Percentiles rank a stretch among this genome's conserved stretches.
Evolutionary conservation across 2,797 vertebrate species (phyloP).

Genomic region (Pseudochirops cupreus): DNA sequence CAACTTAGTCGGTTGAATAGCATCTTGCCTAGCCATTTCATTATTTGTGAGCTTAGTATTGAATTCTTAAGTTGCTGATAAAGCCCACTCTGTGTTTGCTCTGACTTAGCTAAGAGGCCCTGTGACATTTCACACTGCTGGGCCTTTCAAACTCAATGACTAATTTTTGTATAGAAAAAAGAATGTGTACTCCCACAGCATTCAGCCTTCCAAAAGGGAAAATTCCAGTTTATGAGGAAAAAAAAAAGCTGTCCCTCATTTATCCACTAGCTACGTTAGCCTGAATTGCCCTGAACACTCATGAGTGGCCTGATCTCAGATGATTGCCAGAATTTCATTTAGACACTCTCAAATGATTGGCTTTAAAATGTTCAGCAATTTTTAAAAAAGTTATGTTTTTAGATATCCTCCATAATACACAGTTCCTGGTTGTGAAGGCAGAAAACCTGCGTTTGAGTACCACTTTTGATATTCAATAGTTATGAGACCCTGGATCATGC

Average conservation of each 20-base stretch:
- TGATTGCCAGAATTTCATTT: slow-evolving; percentile 73
- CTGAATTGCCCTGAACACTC: slow-evolving; percentile 68
- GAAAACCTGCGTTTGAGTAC: background rate
- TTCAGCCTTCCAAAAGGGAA: slow-evolving; percentile 66
- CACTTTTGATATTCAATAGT: background rate
- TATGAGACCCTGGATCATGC: background rate
- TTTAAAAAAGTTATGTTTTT: slow-evolving; percentile 75
- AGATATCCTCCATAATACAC: slow-evolving; percentile 75
- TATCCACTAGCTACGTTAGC: slow-evolving; percentile 62
- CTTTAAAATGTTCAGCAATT: slow-evolving; percentile 79
- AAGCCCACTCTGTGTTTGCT: slow-evolving; percentile 69
- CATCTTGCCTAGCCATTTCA: slow-evolving; percentile 14
- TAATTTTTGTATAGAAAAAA: slow-evolving; percentile 67
- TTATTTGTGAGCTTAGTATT: slow-evolving; percentile 61
- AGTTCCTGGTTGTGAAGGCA: slow-evolving; percentile 66
- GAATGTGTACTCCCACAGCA: slow-evolving; percentile 57
- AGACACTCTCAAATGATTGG: slow-evolving; percentile 65
- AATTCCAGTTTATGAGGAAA: slow-evolving; percentile 72
- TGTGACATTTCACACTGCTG: slow-evolving; percentile 53
- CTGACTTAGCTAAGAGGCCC: slow-evolving; percentile 55
- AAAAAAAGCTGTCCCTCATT: slow-evolving; percentile 65
- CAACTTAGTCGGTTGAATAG: background rate
- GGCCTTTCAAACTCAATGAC: slow-evolving; percentile 69
- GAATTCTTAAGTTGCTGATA: slow-evolving; percentile 68
- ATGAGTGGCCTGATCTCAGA: slow-evolving; percentile 66